phyloP scores from a whole-genome alignment of 2,888 invertebrate genomes.

The Troilus luridus region DNA sequence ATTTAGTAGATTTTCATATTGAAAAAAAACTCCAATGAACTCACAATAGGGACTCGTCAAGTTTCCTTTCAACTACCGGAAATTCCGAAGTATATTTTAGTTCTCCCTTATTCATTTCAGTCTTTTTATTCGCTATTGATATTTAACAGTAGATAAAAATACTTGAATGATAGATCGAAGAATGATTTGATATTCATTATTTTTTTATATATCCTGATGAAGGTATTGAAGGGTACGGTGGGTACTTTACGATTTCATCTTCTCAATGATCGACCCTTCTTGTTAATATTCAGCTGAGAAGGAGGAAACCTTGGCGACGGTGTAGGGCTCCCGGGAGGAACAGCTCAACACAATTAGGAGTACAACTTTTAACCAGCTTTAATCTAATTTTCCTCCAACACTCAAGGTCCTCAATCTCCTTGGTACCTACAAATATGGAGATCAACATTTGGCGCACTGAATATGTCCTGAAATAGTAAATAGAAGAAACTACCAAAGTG shows the following conservation, averaged over 20 bases:
- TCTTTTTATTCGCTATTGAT: not conserved
- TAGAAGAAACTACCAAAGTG: not conserved
- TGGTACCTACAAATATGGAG: not conserved
- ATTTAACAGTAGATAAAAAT: not conserved
- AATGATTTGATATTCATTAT: not conserved
- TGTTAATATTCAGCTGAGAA: not conserved
- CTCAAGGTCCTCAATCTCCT: not conserved
- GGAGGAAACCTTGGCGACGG: not conserved
- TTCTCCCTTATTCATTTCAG: not conserved
- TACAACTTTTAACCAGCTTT: not conserved
- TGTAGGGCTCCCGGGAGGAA: not conserved
- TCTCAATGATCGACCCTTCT: not conserved
- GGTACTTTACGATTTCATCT: not conserved
- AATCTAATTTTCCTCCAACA: not conserved
- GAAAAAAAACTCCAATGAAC: not conserved
- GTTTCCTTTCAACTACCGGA: not conserved
- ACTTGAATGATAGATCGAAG: not conserved
- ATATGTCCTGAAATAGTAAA: not conserved
- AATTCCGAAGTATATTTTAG: not conserved
- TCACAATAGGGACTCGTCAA: not conserved
- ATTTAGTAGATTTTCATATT: not conserved
- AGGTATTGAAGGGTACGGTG: not conserved
- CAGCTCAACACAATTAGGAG: slow-evolving; percentile 1
- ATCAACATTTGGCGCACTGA: not conserved
- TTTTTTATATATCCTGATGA: not conserved